These are phyloP conservation scores for Eremobia ochroleuca DNA, from an alignment of 2,888 invertebrate species.

Conservation along the genomic window DNA sequence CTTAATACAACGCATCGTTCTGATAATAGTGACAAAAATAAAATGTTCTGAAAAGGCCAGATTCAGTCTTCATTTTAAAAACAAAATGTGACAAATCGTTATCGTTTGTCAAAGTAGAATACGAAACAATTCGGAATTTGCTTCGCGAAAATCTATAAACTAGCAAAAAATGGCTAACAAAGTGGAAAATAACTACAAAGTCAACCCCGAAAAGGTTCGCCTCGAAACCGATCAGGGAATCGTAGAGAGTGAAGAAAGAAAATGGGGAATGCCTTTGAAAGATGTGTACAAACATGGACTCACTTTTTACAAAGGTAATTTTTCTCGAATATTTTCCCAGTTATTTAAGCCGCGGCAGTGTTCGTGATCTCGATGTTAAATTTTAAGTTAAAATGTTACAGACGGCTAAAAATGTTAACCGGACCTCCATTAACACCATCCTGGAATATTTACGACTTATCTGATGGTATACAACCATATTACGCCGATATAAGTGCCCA, in stretches of 20 bases:
- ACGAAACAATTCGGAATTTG: conserved; percentile 57
- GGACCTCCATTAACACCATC: neutral
- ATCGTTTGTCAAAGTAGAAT: conserved; percentile 53
- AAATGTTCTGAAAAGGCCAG: conserved; percentile 36
- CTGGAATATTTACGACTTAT: conserved; percentile 40
- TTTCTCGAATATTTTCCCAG: conserved; percentile 43
- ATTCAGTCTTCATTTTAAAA: conserved; percentile 30
- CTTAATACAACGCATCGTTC: neutral
- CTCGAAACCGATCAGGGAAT: conserved; percentile 89
- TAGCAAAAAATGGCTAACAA: conserved; percentile 78
- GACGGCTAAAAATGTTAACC: conserved; percentile 12
- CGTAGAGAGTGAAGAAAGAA: conserved; percentile 87
- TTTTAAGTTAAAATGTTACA: conserved; percentile 11
- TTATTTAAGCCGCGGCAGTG: neutral
- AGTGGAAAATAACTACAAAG: conserved; percentile 78
- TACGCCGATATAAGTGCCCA: conserved; percentile 27
- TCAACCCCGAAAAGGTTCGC: conserved; percentile 84
- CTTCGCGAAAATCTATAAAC: conserved; percentile 51
- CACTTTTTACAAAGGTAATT: conserved; percentile 97
- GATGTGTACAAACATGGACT: conserved; percentile 97
- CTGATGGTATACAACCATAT: conserved; percentile 10
- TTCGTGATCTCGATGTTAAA: neutral
- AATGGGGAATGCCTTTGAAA: conserved; percentile 93
- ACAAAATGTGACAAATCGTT: conserved; percentile 29
- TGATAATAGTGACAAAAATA: neutral